phyloP scores from a whole-genome alignment of 2,888 invertebrate genomes.

The Emesis furor region DNA sequence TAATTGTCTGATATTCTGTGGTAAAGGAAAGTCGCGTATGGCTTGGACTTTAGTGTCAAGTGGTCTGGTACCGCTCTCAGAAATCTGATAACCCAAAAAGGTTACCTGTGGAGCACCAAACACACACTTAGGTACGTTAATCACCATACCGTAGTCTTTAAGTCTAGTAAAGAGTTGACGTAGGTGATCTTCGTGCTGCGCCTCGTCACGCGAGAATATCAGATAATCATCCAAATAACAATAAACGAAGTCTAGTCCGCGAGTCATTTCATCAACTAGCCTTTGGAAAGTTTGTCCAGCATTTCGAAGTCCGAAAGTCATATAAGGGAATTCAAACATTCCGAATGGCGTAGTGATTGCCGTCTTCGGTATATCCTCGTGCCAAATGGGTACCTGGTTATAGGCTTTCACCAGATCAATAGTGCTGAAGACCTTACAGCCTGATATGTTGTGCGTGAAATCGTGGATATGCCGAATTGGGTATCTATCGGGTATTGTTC shows the following conservation, averaged over 20 bases:
- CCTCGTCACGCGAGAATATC: background rate
- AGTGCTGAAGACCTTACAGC: slow-evolving; percentile 74
- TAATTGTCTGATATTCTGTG: slow-evolving; percentile 22
- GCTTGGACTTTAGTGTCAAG: slow-evolving; percentile 24
- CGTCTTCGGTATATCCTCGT: slow-evolving; percentile 48
- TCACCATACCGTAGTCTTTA: slow-evolving; percentile 1
- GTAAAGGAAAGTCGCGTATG: slow-evolving; percentile 19
- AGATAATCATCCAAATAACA: background rate
- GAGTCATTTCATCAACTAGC: background rate
- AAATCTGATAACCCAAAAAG: slow-evolving; percentile 27
- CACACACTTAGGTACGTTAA: slow-evolving; percentile 9
- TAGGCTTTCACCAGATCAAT: slow-evolving; percentile 78
- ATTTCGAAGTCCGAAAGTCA: background rate
- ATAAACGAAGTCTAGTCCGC: background rate
- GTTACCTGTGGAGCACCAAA: slow-evolving; percentile 26
- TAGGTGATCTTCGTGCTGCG: background rate
- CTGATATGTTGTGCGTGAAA: slow-evolving; percentile 73
- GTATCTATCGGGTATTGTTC: slow-evolving; percentile 75
- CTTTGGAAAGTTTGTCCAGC: background rate
- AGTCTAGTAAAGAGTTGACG: background rate
- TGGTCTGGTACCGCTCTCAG: slow-evolving; percentile 30
- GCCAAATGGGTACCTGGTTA: slow-evolving; percentile 40
- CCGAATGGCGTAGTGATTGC: slow-evolving; percentile 54
- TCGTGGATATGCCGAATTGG: slow-evolving; percentile 79
- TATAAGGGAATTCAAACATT: background rate